Base-by-base conservation (phyloP, 1,140 invertebrate species). In the Melitaea cinxia region DNA sequence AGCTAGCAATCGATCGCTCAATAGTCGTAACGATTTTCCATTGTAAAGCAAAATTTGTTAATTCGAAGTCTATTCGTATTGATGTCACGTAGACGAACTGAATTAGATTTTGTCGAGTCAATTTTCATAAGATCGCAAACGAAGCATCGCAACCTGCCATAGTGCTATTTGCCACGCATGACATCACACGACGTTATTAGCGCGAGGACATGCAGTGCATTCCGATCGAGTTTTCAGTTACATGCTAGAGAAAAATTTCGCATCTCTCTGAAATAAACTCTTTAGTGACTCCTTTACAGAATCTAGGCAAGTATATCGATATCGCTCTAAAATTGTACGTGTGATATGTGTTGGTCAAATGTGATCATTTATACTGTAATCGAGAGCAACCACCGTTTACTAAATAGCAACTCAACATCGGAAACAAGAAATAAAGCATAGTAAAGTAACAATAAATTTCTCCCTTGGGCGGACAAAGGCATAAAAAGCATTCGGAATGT, bases 71-170 rank as follows among this genome's bases (percentile, higher is more conserved):
- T 26, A 28, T 65, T 62, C 35, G 65, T 61, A 73, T 62, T 73
- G 45, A 12, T 45, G 55, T 73, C 71, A 73, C 71, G 71, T 73
- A 53, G 17, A 15, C 53, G 61, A 72, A 59, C 71, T 64, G 71
- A 70, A 73, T 73, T 70, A 66, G 71, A 70, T 67, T 72, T 68
- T 63, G 61, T 64, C 68, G 60, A 70, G 68, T 67, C 71, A 73
- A 73, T 73, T 73, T 71, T 73, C 71, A 70, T 66, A 73, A 73
- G 58, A 73, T 70, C 39, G 70, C 66, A 65, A 68, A 65, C 70
- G 61, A 72, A 73, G 71, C 71, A 67, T 73, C 58, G 56, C 53
- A 26, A 63, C 63, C 67, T 63, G 56, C 56, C 61, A 56, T 59
- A 68, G 65, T 65, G 54, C 61, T 63, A 63, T 63, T 64, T 68